Evolutionary conservation across 2,888 invertebrate genomes (phyloP).

Genomic region (Lydus trimaculatus): DNA sequence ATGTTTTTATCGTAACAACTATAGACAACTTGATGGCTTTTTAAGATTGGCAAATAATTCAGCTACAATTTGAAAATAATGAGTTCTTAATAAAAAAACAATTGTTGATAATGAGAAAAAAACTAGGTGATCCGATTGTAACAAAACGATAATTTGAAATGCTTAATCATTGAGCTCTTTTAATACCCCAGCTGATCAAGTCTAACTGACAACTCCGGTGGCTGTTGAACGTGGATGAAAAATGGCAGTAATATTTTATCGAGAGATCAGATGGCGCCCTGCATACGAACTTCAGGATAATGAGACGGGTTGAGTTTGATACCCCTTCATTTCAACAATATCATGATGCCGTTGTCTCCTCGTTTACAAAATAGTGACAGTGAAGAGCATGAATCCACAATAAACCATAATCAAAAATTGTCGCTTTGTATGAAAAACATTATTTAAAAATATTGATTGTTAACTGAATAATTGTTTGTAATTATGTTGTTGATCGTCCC

Average conservation of each 20-base stretch:
- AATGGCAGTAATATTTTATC: slow-evolving; percentile 63
- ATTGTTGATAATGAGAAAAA: neutral
- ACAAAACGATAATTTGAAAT: slow-evolving; percentile 38
- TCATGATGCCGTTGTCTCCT: slow-evolving; percentile 44
- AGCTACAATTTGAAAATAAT: neutral
- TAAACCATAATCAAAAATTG: neutral
- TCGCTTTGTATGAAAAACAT: neutral
- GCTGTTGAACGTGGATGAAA: slow-evolving; percentile 61
- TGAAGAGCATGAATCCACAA: slow-evolving; percentile 38
- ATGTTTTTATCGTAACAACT: no score
- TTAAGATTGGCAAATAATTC: neutral
- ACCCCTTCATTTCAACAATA: slow-evolving; percentile 51
- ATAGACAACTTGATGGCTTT: no score
- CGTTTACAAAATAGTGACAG: slow-evolving; percentile 49
- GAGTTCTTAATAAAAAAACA: neutral
- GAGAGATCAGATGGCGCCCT: slow-evolving; percentile 62
- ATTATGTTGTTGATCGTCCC: neutral
- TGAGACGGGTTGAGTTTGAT: slow-evolving; percentile 59
- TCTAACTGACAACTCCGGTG: slow-evolving; percentile 59
- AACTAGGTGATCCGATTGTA: neutral
- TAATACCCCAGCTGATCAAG: slow-evolving; percentile 59
- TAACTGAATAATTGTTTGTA: neutral
- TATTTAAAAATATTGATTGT: neutral
- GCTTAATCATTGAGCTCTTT: slow-evolving; percentile 55
- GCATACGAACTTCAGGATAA: slow-evolving; percentile 62